These are phyloP conservation scores for Phengaris alcon DNA, from an alignment of 2,888 invertebrate genomes.

Conservation along the genomic window DNA sequence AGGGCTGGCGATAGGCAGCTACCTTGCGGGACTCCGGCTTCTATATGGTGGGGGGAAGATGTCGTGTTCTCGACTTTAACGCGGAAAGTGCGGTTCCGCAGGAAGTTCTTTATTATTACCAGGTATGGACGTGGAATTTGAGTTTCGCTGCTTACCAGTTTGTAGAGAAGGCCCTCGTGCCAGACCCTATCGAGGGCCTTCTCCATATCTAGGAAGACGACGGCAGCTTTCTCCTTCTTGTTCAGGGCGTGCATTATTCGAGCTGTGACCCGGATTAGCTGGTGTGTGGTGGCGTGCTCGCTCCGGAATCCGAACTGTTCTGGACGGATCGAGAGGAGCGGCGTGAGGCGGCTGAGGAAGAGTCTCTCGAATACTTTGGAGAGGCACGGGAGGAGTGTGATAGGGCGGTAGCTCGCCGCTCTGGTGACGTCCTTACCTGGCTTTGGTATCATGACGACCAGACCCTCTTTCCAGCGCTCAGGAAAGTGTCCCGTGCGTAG, in stretches of 20 bases:
- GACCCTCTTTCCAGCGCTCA: neutral
- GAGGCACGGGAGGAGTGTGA: neutral
- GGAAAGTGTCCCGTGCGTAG: constrained; percentile 36
- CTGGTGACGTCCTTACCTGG: neutral
- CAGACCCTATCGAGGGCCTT: neutral
- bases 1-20: constrained; percentile 37
- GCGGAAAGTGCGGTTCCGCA: neutral
- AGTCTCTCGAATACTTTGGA: neutral
- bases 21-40: constrained; percentile 38
- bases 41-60: neutral
- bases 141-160: neutral
- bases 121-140: neutral
- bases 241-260: neutral
- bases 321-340: neutral
- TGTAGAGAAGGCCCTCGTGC: constrained; percentile 1
- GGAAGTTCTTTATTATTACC: too few relatives aligned
- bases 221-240: neutral
- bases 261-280: neutral
- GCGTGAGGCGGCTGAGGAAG: neutral
- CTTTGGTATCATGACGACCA: neutral
- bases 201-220: neutral
- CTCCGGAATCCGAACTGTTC: constrained; percentile 28
- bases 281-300: constrained; percentile 23
- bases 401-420: neutral
- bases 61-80: constrained; percentile 24